phyloP scores from a whole-genome alignment of 2,888 invertebrate genomes.

The Brachypterus glaber region DNA sequence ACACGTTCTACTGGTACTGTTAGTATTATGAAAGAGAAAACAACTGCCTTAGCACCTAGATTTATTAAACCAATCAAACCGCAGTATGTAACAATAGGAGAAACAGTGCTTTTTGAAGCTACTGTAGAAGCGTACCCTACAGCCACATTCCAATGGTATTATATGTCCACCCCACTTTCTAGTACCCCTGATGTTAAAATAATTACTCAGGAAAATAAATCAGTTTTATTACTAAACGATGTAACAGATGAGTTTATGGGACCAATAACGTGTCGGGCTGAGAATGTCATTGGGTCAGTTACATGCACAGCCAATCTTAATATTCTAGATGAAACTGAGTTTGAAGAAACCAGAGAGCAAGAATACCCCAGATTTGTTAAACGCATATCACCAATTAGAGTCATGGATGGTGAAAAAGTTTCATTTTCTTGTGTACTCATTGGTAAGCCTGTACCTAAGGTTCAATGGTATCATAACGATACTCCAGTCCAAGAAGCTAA shows the following conservation, averaged over 20 bases:
- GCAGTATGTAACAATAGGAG: slow-evolving; percentile 59
- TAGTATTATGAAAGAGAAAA: slow-evolving; percentile 54
- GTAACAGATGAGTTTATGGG: slow-evolving; percentile 61
- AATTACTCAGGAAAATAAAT: slow-evolving; percentile 64
- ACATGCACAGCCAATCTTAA: slow-evolving; percentile 71
- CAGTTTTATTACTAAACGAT: slow-evolving; percentile 68
- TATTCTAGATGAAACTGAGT: slow-evolving; percentile 47
- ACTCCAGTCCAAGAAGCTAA: slow-evolving; percentile 63
- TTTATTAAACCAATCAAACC: slow-evolving; percentile 65
- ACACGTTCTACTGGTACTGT: slow-evolving; percentile 75
- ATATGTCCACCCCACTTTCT: slow-evolving; percentile 61
- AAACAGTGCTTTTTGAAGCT: slow-evolving; percentile 70
- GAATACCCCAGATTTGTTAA: slow-evolving; percentile 68
- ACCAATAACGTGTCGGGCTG: slow-evolving; percentile 76
- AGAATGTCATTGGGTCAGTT: slow-evolving; percentile 82
- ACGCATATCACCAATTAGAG: slow-evolving; percentile 60
- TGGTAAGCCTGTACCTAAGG: slow-evolving; percentile 70
- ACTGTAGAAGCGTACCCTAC: slow-evolving; percentile 65
- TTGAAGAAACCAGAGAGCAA: slow-evolving; percentile 51
- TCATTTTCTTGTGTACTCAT: slow-evolving; percentile 61
- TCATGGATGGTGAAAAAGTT: slow-evolving; percentile 87
- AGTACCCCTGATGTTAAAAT: slow-evolving; percentile 62
- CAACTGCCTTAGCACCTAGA: slow-evolving; percentile 55
- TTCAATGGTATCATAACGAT: slow-evolving; percentile 71
- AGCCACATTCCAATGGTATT: slow-evolving; percentile 83